These are phyloP conservation scores for Salarias fasciatus DNA, from an alignment of 2,797 vertebrate genomes.

Conservation along the genomic window DNA sequence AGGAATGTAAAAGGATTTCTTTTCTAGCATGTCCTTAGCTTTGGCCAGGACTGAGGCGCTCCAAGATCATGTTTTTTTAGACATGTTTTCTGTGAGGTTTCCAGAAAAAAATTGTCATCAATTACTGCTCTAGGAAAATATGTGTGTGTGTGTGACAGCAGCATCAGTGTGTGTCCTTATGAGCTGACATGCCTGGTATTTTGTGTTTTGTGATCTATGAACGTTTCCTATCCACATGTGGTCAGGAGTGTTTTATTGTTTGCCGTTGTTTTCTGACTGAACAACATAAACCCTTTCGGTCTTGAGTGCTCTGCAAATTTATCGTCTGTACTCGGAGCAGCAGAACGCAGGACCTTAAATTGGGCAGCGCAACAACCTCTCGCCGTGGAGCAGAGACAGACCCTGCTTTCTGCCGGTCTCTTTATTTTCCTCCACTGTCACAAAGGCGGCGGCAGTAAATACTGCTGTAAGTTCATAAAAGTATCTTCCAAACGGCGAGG, in stretches of 20 bases:
- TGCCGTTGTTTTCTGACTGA: constrained; percentile 2
- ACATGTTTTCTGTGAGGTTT: too few species aligned
- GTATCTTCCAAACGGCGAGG: constrained; percentile 55
- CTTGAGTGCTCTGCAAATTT: constrained; percentile 31
- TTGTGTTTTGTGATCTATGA: neutral
- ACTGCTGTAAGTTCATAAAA: constrained; percentile 66
- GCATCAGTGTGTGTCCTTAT: too few species aligned
- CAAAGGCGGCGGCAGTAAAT: constrained; percentile 53
- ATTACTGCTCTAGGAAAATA: too few species aligned
- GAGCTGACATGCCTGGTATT: too few species aligned
- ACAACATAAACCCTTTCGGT: constrained; percentile 23
- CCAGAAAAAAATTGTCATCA: too few species aligned
- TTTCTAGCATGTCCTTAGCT: too few species aligned
- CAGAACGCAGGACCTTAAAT: constrained; percentile 39
- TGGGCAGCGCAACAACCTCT: constrained; percentile 42
- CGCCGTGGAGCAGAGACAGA: constrained; percentile 14
- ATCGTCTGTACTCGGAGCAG: constrained; percentile 23
- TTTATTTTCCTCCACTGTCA: constrained; percentile 37
- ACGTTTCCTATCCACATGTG: neutral
- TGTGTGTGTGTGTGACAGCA: too few species aligned
- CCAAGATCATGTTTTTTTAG: too few species aligned
- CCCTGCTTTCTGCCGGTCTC: constrained; percentile 11
- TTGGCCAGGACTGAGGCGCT: too few species aligned
- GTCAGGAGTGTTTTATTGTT: constrained; percentile 1
- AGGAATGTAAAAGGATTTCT: too few species aligned